Evolutionary conservation across 2,797 vertebrate genomes (phyloP).

Genomic region (Rhinatrema bivittatum): DNA sequence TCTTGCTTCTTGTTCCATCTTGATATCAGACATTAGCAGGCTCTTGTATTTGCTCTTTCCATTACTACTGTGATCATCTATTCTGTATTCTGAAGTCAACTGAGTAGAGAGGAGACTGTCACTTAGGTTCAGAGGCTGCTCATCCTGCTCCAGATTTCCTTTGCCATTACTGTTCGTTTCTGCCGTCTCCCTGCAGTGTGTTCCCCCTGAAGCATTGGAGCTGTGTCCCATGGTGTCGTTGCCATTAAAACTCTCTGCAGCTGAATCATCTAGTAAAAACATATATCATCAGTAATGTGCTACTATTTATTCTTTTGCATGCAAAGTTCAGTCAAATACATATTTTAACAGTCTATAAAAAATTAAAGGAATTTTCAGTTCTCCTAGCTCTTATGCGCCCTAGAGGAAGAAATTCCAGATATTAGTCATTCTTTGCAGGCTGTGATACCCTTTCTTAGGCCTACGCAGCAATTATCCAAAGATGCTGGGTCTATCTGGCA

Average conservation of each 20-base stretch:
- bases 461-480: too few relatives aligned
- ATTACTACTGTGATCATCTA: conserved; percentile 64
- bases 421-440: too few relatives aligned
- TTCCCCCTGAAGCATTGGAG: conserved; percentile 58
- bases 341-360: too few relatives aligned
- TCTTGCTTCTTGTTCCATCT: conserved; percentile 65
- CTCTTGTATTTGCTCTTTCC: conserved; percentile 71
- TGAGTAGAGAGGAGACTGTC: conserved; percentile 67
- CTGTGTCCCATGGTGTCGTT: conserved; percentile 65
- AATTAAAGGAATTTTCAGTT: too few relatives aligned
- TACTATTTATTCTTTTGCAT: too few relatives aligned
- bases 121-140: conserved; percentile 71
- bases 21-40: conserved; percentile 66
- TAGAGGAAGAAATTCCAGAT: too few relatives aligned
- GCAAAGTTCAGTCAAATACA: too few relatives aligned
- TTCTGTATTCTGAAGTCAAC: conserved; percentile 64
- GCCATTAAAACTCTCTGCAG: conserved; percentile 69
- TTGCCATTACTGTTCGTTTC: conserved; percentile 65
- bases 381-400: neutral
- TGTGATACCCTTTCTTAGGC: too few relatives aligned
- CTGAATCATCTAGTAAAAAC: conserved; percentile 69
- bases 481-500: too few relatives aligned
- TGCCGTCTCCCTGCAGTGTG: conserved; percentile 61
- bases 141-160: conserved; percentile 60
- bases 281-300: conserved; percentile 40